Evolutionary conservation across 2,888 invertebrate species (phyloP).

Genomic region (Perizoma affinitatum): DNA sequence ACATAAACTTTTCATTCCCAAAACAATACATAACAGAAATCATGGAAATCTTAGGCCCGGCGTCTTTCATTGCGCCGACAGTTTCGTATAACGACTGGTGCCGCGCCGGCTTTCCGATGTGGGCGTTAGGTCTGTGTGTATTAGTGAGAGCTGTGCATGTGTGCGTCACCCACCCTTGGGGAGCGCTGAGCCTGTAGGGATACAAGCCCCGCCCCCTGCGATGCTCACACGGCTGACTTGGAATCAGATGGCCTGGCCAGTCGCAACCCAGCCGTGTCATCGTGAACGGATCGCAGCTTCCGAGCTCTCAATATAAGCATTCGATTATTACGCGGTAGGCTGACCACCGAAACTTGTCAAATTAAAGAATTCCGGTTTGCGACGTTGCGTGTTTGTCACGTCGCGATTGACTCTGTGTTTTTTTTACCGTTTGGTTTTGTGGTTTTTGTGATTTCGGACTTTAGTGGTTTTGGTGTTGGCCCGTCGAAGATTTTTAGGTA

Average conservation of each 20-base stretch:
- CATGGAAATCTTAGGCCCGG: conserved; percentile 39
- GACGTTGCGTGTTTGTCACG: conserved; percentile 55
- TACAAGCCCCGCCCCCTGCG: conserved; percentile 70
- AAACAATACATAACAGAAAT: conserved; percentile 32
- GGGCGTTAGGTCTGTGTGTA: conserved; percentile 35
- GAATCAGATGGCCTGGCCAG: conserved; percentile 83
- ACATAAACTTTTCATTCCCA: conserved; percentile 29
- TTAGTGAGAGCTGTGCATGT: conserved; percentile 58
- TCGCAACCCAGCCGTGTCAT: conserved; percentile 82
- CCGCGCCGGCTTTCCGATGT: conserved; percentile 24
- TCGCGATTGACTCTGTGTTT: conserved; percentile 60
- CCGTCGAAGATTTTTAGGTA: conserved; percentile 43
- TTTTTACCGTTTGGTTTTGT: conserved; percentile 59
- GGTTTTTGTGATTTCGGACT: conserved; percentile 51
- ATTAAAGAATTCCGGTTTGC: conserved; percentile 72
- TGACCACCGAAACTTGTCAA: conserved; percentile 76
- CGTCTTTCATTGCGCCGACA: conserved; percentile 26
- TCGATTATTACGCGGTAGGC: conserved; percentile 81
- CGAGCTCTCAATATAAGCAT: conserved; percentile 73
- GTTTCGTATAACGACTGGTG: conserved; percentile 35
- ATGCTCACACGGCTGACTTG: conserved; percentile 84
- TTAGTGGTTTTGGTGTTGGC: conserved; percentile 44
- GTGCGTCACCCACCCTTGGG: conserved; percentile 71
- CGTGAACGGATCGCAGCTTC: conserved; percentile 81
- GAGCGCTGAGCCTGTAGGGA: conserved; percentile 46